Evolutionary conservation across 1,140 invertebrate genomes (phyloP).

Genomic region (Oncopeltus fasciatus): DNA sequence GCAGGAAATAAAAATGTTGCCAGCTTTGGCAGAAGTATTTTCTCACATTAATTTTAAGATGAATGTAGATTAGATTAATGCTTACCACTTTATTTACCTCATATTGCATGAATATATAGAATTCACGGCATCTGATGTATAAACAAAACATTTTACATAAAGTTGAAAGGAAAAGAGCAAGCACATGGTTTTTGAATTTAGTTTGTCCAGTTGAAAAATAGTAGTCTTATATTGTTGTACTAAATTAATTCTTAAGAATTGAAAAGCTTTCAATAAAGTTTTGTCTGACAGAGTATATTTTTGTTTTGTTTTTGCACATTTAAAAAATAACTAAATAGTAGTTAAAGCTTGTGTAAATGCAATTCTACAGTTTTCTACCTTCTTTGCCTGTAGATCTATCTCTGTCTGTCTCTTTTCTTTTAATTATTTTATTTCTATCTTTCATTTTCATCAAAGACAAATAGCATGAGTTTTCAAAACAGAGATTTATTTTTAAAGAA

Average conservation of each 20-base stretch:
- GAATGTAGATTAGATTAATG: neutral
- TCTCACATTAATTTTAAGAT: neutral
- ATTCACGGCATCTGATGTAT: neutral
- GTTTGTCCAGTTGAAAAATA: neutral
- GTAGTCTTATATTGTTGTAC: too few species aligned
- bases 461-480: neutral
- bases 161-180: neutral
- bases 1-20: neutral
- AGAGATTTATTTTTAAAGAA: neutral
- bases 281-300: neutral
- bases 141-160: neutral
- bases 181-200: neutral
- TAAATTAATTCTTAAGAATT: neutral
- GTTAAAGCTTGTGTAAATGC: conserved; percentile 6
- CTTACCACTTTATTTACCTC: neutral
- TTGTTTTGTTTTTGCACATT: neutral
- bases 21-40: neutral
- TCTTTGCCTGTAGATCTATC: neutral
- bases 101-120: neutral
- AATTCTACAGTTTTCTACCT: neutral
- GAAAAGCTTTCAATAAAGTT: neutral
- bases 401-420: neutral
- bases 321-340: neutral
- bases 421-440: neutral
- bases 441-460: neutral